Evolutionary conservation across 2,797 vertebrate genomes (phyloP).

Genomic region (Anguilla anguilla): DNA sequence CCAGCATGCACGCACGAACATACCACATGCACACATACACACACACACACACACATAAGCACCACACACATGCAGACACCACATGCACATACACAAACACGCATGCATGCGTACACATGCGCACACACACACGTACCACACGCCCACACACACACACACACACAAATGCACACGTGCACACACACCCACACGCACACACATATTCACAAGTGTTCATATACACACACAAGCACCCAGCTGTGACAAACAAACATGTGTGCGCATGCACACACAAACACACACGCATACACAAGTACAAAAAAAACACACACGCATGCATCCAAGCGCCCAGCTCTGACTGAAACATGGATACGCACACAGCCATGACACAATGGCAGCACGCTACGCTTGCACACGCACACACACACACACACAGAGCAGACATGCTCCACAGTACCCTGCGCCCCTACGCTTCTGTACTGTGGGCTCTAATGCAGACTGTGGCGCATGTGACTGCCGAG

Average conservation of each 20-base stretch:
- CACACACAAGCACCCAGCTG: background rate
- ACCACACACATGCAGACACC: background rate
- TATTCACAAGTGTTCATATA: background rate
- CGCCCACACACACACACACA: no score
- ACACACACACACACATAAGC: background rate
- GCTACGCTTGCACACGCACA: background rate
- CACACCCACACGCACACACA: background rate
- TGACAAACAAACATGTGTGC: background rate
- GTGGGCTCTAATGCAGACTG: background rate
- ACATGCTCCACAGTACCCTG: background rate
- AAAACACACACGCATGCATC: background rate
- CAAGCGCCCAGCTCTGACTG: conserved; percentile 5
- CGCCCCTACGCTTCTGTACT: background rate
- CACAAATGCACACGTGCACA: conserved; percentile 32
- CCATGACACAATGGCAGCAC: background rate
- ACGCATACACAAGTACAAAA: background rate
- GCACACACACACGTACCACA: background rate
- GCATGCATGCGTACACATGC: background rate
- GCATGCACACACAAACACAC: background rate
- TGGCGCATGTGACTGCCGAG: background rate
- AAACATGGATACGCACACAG: background rate
- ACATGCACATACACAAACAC: background rate
- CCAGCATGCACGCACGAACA: background rate
- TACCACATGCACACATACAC: background rate
- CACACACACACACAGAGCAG: background rate